Evolutionary conservation across 2,797 vertebrate species (phyloP).

Genomic region (Dendrocincla tyrannina): DNA sequence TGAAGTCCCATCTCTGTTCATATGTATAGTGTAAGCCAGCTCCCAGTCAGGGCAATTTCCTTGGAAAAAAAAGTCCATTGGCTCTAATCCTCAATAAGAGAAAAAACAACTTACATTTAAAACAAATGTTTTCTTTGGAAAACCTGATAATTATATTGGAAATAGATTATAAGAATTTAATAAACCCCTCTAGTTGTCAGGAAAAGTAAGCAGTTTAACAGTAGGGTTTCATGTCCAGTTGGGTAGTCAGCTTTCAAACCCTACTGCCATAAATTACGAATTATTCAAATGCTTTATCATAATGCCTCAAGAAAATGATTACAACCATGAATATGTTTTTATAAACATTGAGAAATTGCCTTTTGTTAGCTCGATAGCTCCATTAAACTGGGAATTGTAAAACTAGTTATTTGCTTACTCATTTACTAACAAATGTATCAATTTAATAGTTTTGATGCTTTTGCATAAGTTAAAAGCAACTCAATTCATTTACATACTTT

Average conservation of each 20-base stretch:
- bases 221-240: not conserved
- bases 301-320: slow-evolving; percentile 6
- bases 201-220: not conserved
- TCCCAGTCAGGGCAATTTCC: not conserved
- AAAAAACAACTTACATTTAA: not conserved
- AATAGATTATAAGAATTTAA: not conserved
- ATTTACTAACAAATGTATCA: slow-evolving; percentile 59
- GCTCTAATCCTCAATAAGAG: not conserved
- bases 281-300: slow-evolving; percentile 1
- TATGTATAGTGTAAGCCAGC: not conserved
- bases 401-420: slow-evolving; percentile 7
- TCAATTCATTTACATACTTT: slow-evolving; percentile 71
- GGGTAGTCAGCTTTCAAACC: not conserved
- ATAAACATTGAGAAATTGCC: slow-evolving; percentile 10
- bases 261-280: not conserved
- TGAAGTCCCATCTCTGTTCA: not conserved
- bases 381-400: not conserved
- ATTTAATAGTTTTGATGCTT: slow-evolving; percentile 36
- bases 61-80: not conserved
- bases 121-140: not conserved
- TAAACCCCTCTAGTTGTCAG: not conserved
- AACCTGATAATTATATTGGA: not conserved
- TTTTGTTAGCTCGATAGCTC: slow-evolving; percentile 27
- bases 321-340: slow-evolving; percentile 21
- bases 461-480: slow-evolving; percentile 49